Evolutionary conservation across 2,888 invertebrate genomes (phyloP), one percentile per base, ranked within the genome.

Genomic region (Spatulosminthurus flaviceps): DNA sequence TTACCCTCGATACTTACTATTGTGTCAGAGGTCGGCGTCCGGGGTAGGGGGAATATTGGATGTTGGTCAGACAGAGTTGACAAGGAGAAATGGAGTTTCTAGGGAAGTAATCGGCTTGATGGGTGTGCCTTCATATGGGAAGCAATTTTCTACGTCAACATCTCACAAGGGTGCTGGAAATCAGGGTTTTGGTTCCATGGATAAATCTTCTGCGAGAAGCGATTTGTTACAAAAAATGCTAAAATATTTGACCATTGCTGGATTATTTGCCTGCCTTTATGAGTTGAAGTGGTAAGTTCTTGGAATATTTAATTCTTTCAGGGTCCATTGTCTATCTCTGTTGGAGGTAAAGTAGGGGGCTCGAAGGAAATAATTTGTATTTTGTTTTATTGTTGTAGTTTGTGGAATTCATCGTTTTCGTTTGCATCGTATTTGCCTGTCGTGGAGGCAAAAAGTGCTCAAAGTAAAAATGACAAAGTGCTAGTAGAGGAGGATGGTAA

Each of bases 261-360:
- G 76, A 67, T 16, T 76, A 26, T 16, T 76, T 1, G 19, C 41
- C 2, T 42, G 66, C 64, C 22, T 67, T 21, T 76, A 43, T 24
- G 76, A 76, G 64, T 43, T 29, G 16, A 66, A 76, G 19, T 67
- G 41, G 76, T 76, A 76, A 76, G 76, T 76, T 60, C 41, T 70
- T 9, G 1, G 9, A 9, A 34, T 9, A 34, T 34, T 34, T 34
- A 34, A 7, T n/a, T n/a, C n/a, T 34, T 34, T 34, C 34, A 34
- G 9, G 34, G 4, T 34, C 4, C 34, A 7, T 34, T 34, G 4
- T 9, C 34, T n/a, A n/a, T n/a, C n/a, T n/a, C n/a, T n/a, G n/a
- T n/a, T n/a, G n/a, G n/a, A n/a, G n/a, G n/a, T n/a, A n/a, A 9
- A 13, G 13, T 41, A 9, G 41, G 41, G 41, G 16, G 16, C 1